Evolutionary conservation across 2,888 invertebrate species (phyloP).

Genomic region (Clostera curtula): DNA sequence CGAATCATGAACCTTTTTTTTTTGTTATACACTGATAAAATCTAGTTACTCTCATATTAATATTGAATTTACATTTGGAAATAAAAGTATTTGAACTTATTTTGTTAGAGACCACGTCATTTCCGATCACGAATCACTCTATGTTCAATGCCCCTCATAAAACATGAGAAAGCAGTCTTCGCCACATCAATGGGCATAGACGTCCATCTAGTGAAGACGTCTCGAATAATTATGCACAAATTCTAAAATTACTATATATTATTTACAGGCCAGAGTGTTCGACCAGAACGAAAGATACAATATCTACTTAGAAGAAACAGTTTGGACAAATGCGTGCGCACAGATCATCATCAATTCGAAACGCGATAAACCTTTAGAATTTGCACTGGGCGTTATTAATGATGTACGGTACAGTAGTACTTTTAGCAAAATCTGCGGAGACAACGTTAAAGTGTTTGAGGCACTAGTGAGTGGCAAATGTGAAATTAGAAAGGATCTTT

Average conservation of each 20-base stretch:
- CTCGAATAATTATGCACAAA: too few relatives aligned
- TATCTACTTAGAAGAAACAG: conserved; percentile 70
- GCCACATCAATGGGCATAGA: too few relatives aligned
- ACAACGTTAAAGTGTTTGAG: conserved; percentile 28
- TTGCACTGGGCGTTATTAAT: conserved; percentile 14
- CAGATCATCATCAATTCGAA: conserved; percentile 21
- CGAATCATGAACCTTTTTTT: too few relatives aligned
- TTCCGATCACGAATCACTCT: too few relatives aligned
- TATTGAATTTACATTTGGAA: too few relatives aligned
- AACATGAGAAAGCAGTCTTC: too few relatives aligned
- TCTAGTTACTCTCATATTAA: too few relatives aligned
- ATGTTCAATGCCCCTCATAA: too few relatives aligned
- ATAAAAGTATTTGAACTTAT: too few relatives aligned
- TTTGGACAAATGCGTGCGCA: conserved; percentile 47
- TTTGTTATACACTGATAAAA: too few relatives aligned
- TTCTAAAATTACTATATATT: background rate
- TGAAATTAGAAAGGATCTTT: conserved; percentile 11
- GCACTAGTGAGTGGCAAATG: conserved; percentile 16
- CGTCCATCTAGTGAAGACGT: too few relatives aligned
- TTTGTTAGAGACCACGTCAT: too few relatives aligned
- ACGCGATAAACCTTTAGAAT: conserved; percentile 4
- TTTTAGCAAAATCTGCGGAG: conserved; percentile 33
- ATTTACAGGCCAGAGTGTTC: conserved; percentile 75
- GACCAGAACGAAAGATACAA: conserved; percentile 79
- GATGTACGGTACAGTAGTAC: conserved; percentile 19